Conservation (phyloP, 2,888 invertebrate species). For the Brachyptera putata region DNA sequence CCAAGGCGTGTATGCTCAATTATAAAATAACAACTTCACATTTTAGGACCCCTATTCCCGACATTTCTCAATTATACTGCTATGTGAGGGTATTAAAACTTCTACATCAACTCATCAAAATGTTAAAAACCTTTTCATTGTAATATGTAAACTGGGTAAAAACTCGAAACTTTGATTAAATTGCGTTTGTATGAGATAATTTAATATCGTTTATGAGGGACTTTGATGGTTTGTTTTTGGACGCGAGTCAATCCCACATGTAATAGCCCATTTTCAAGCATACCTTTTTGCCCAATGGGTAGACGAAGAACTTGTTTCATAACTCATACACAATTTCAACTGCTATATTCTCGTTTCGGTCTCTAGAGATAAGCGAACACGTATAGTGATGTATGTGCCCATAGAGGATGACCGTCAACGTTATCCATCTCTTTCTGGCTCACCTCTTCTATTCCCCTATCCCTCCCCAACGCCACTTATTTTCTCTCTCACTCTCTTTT, state of each 20-base stretch:
- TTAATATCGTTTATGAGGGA: background rate
- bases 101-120: too few species aligned
- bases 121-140: too few species aligned
- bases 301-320: conserved; percentile 9
- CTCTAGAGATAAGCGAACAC: conserved; percentile 4
- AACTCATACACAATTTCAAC: conserved; percentile 4
- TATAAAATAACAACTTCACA: too few species aligned
- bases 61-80: too few species aligned
- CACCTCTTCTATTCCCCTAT: too few species aligned
- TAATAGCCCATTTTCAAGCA: too few species aligned
- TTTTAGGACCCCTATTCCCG: too few species aligned
- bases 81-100: too few species aligned
- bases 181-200: background rate
- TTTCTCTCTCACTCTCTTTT: conserved; percentile 8
- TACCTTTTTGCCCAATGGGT: too few species aligned
- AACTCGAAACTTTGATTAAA: background rate
- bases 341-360: background rate
- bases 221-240: background rate
- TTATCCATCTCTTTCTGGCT: background rate
- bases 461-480: background rate
- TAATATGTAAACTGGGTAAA: too few species aligned
- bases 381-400: background rate
- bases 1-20: too few species aligned
- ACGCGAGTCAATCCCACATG: too few species aligned
- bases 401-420: conserved; percentile 5